phyloP scores from a whole-genome alignment of 1,140 invertebrate genomes.

The Ceratosolen fusciceps region DNA sequence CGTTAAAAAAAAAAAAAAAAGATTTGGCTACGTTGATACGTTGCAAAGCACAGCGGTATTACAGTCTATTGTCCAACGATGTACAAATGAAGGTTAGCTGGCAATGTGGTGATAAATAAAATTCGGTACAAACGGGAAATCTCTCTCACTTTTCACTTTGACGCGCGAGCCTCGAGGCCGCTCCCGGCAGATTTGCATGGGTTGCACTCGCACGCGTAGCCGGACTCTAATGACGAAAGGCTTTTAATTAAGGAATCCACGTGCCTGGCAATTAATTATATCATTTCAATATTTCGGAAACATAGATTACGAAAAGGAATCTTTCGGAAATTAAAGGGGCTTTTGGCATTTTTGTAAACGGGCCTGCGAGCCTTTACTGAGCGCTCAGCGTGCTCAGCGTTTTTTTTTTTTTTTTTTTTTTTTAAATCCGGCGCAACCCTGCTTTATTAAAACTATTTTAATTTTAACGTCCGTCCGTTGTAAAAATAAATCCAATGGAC shows the following conservation, averaged over 20 bases:
- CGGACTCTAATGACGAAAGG: slow-evolving; percentile 5
- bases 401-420: too few species aligned
- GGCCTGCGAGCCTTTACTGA: too few species aligned
- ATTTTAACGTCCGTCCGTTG: too few species aligned
- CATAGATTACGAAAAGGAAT: too few species aligned
- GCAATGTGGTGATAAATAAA: not conserved
- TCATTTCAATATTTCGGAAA: not conserved
- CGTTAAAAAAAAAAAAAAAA: too few species aligned
- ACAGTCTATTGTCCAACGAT: not conserved
- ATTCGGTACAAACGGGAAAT: not conserved
- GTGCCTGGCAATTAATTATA: not conserved
- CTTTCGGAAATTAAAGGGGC: too few species aligned
- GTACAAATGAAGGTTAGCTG: not conserved
- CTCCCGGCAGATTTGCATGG: not conserved
- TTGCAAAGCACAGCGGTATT: not conserved
- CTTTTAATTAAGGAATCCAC: slow-evolving; percentile 31
- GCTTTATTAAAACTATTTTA: too few species aligned
- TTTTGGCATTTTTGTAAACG: too few species aligned
- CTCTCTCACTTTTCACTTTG: not conserved
- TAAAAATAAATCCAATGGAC: too few species aligned
- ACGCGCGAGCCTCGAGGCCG: not conserved
- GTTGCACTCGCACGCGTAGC: not conserved
- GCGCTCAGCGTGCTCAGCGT: too few species aligned
- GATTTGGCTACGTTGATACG: too few species aligned
- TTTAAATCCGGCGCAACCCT: too few species aligned